Percentiles rank a stretch among this genome's conserved stretches.
Evolutionary conservation across 2,113 vertebrate genomes (phyloP).

Genomic region (Smithornis capensis): DNA sequence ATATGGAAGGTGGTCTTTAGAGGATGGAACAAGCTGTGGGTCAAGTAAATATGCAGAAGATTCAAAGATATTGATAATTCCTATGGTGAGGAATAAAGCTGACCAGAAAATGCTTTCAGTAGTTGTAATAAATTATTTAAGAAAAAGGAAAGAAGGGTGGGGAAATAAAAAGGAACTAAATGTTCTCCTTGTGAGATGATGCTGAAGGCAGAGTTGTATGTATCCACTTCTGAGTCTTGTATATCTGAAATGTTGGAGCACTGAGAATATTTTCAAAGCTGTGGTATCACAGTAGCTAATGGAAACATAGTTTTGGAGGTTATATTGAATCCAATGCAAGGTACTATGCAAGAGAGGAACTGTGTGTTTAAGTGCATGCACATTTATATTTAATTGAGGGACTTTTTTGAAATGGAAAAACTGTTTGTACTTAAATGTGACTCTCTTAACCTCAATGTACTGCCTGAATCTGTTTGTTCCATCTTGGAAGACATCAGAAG

Average conservation of each 20-base stretch:
- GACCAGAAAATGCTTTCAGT: neutral
- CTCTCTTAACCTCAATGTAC: neutral
- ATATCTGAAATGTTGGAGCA: neutral
- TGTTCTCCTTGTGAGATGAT: neutral
- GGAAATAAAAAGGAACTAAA: neutral
- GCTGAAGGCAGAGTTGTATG: neutral
- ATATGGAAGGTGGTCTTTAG: neutral
- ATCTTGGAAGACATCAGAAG: neutral
- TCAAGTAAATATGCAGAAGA: neutral
- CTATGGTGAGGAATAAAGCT: neutral
- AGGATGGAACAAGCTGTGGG: neutral
- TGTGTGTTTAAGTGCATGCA: neutral
- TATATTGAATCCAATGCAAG: neutral
- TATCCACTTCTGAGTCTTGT: neutral
- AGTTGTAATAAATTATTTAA: neutral
- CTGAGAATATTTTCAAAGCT: neutral
- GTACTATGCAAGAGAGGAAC: neutral
- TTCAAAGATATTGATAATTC: neutral
- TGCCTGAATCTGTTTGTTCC: neutral
- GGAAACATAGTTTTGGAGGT: neutral
- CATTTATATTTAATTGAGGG: slow-evolving; percentile 24
- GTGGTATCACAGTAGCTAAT: neutral
- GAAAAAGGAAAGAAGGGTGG: neutral
- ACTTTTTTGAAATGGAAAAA: slow-evolving; percentile 4
- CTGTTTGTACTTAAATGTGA: neutral